Base-by-base conservation (phyloP, 2,113 vertebrate species). In the Chiloscyllium plagiosum region DNA sequence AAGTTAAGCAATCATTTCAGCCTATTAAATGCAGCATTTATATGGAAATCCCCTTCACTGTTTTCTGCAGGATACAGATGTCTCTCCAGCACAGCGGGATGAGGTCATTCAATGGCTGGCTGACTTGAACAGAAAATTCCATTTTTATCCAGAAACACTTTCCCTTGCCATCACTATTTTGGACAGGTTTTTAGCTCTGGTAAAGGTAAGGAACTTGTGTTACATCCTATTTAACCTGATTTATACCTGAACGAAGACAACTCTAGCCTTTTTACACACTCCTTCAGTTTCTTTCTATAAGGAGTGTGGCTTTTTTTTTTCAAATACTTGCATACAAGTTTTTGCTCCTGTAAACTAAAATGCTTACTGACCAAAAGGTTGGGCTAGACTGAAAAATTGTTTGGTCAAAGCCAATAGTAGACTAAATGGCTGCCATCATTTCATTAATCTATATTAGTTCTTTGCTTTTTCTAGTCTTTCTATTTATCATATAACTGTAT, bases 91-190 rank as follows among this genome's bases (percentile, higher is more conserved):
- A 96, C 99, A 99, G 98, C 98, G 99, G 96, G 99, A 99, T 96
- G 98, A 99, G 97, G 99, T 98, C 65, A 98, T 99, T 96, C 98
- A 98, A 95, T 99, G 99, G 99, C 96, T 99, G 97, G 98, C 97
- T 96, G 98, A 99, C 97, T 98, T 99, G 96, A 99, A 99, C 96
- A 96, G 98, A 96, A 98, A 98, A 47, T 98, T 99, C 97, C 98
- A 98, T 97, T 98, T 99, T 96, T 99, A 99, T 97, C 99, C 99
- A 97, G 99, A 99, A 98, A 99, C 98, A 1, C 98, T 99, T 96
- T 98, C 98, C 97, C 97, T 99, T 97, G 98, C 99, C 96, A 98
- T 99, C 96, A 98, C 98, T 97, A 98, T 99, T 97, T 97, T 99
- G 97, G 99, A 99, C 97, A 98, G 99, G 96, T 99, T 99, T 98